A percentile compares a stretch with the other conserved stretches of the same genome.
Evolutionary conservation across 2,113 vertebrate genomes (phyloP).

Genomic region (Lepidothrix coronata): DNA sequence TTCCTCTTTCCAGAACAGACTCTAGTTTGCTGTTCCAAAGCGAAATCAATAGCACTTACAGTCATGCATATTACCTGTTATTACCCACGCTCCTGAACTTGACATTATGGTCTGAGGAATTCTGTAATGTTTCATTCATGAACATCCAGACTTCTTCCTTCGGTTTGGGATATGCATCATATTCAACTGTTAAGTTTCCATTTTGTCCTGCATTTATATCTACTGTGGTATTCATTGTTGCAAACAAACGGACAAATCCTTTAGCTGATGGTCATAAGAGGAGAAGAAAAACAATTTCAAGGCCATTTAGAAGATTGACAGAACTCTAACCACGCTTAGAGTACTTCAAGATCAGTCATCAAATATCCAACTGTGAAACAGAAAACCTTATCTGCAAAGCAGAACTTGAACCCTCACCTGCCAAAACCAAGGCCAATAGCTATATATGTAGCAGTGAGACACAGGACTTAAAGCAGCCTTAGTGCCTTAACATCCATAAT

Average conservation of each 20-base stretch:
- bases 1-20: neutral
- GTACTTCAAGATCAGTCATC: neutral
- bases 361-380: neutral
- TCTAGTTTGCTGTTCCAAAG: neutral
- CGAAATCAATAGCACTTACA: neutral
- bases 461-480: neutral
- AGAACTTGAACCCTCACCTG: conserved; percentile 18
- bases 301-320: neutral
- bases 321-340: neutral
- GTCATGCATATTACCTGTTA: conserved; percentile 80
- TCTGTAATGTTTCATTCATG: conserved; percentile 79
- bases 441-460: neutral
- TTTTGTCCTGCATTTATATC: conserved; percentile 90
- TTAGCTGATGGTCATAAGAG: conserved; percentile 74
- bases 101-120: conserved; percentile 88
- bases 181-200: conserved; percentile 80
- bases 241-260: conserved; percentile 85
- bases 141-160: conserved; percentile 84
- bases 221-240: conserved; percentile 79
- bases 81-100: conserved; percentile 75
- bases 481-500: neutral
- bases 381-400: conserved; percentile 3
- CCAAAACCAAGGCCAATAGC: neutral
- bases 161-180: conserved; percentile 88
- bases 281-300: conserved; percentile 28